Conservation (phyloP, 2,888 invertebrate genomes). For the Mactromeris polynyma region DNA sequence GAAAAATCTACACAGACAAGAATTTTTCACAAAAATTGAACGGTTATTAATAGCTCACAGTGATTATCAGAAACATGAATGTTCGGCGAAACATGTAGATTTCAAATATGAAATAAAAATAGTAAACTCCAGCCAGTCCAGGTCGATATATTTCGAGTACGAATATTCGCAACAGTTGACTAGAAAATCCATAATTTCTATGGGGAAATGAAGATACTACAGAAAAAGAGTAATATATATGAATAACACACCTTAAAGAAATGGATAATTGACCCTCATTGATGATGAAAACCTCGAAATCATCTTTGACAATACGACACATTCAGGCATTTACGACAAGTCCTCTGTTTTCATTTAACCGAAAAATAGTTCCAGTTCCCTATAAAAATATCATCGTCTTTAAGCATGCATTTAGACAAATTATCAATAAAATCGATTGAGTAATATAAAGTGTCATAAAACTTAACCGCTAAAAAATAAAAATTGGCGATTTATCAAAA, state of each 20-base stretch:
- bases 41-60: background rate
- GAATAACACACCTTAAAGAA: background rate
- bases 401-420: background rate
- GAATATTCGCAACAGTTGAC: background rate
- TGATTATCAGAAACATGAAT: background rate
- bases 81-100: background rate
- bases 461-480: background rate
- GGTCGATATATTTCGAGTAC: background rate
- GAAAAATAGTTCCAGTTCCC: background rate
- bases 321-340: background rate
- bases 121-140: background rate
- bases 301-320: background rate
- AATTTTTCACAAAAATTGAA: background rate
- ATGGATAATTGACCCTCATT: background rate
- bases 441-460: background rate
- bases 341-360: background rate
- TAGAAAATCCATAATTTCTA: background rate
- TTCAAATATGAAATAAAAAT: background rate
- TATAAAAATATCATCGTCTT: background rate
- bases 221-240: background rate
- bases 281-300: background rate
- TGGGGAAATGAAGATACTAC: background rate
- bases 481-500: background rate
- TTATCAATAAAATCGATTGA: background rate
- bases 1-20: background rate